Evolutionary conservation across 2,113 vertebrate species (phyloP).

Genomic region (Oxyura jamaicensis): DNA sequence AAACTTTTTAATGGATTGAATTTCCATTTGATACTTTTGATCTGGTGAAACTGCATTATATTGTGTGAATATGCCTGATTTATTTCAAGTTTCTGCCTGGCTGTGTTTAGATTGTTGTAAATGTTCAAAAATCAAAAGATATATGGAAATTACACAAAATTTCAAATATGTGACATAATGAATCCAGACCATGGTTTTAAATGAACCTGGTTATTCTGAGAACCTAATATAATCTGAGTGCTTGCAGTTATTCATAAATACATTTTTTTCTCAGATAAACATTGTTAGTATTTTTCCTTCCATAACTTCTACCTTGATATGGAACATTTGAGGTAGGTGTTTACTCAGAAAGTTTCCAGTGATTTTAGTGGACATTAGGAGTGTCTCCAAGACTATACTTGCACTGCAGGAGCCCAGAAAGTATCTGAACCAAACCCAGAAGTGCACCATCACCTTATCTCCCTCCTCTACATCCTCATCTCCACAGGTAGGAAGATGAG

Average conservation of each 20-base stretch:
- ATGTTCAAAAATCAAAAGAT: neutral
- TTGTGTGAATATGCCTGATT: neutral
- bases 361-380: neutral
- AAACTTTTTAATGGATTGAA: neutral
- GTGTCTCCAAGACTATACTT: neutral
- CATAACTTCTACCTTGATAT: neutral
- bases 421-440: neutral
- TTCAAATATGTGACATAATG: neutral
- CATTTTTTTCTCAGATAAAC: neutral
- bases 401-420: neutral
- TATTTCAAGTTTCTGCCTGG: neutral
- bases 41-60: neutral
- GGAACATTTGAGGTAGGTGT: fast-evolving
- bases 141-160: neutral
- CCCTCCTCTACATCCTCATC: fast-evolving
- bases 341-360: neutral
- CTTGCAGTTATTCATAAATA: neutral
- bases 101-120: neutral
- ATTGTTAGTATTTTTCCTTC: neutral
- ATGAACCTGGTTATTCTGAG: neutral
- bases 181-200: neutral
- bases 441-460: neutral
- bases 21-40: neutral
- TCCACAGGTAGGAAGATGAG: neutral
- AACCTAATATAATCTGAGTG: neutral